Evolutionary conservation across 2,113 vertebrate species (phyloP).

Genomic region (Ammospiza nelsoni): DNA sequence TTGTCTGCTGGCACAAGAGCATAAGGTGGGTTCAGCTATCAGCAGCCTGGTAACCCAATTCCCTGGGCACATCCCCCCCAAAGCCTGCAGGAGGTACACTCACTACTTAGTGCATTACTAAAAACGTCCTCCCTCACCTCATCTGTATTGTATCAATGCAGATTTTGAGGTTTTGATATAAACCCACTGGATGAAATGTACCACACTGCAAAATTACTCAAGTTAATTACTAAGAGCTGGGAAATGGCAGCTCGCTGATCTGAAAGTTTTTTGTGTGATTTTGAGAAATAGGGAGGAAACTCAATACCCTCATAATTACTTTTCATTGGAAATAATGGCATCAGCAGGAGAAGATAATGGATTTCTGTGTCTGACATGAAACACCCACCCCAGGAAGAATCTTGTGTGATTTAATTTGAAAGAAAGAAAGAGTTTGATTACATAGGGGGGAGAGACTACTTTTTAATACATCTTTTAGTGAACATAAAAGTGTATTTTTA

Average conservation of each 20-base stretch:
- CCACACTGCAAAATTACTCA: conserved; percentile 33
- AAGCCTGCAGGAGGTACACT: background rate
- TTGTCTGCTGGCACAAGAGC: background rate
- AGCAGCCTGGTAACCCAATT: background rate
- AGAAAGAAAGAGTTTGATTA: conserved; percentile 49
- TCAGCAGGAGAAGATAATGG: conserved; percentile 68
- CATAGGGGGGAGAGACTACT: background rate
- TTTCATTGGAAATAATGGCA: conserved; percentile 69
- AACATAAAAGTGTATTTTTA: background rate
- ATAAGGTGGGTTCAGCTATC: background rate
- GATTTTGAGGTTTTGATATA: conserved; percentile 45
- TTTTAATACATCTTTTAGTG: conserved; percentile 28
- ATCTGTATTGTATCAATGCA: background rate
- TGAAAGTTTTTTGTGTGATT: conserved; percentile 60
- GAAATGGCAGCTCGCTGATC: conserved; percentile 30
- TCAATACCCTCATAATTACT: conserved; percentile 68
- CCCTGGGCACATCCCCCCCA: background rate
- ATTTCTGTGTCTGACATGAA: conserved; percentile 61
- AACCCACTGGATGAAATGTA: conserved; percentile 46
- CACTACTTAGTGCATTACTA: background rate
- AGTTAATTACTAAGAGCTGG: conserved; percentile 64
- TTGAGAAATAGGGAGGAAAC: conserved; percentile 53
- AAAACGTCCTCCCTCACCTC: background rate
- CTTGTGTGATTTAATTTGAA: conserved; percentile 30
- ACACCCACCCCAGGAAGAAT: conserved; percentile 47